Percentiles rank a stretch among this genome's conserved stretches.
Conservation (phyloP, 2,797 vertebrate genomes). For the Gymnodraco acuticeps region DNA sequence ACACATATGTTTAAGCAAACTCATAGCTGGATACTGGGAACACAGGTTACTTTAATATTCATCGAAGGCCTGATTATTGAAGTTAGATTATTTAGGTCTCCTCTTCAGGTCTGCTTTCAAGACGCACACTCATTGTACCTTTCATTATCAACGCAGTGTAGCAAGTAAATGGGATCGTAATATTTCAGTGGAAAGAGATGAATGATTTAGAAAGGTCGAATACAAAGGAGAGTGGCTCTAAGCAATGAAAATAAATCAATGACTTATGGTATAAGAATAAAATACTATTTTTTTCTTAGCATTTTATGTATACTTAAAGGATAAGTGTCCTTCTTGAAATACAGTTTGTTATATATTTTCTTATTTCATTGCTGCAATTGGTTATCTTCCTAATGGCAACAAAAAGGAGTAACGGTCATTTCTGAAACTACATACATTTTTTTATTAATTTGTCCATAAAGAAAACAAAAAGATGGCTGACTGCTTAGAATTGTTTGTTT, state of each 20-base stretch:
- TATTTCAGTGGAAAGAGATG: conserved; percentile 10
- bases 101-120: conserved; percentile 25
- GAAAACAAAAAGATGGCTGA: neutral
- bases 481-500: neutral
- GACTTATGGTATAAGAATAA: neutral
- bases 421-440: neutral
- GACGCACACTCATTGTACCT: conserved; percentile 23
- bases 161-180: conserved; percentile 11
- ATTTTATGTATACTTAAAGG: neutral
- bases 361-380: neutral
- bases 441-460: neutral
- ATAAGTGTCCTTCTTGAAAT: neutral
- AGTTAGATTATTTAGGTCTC: conserved; percentile 39
- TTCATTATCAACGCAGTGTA: neutral
- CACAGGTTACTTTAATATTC: conserved; percentile 40
- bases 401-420: neutral
- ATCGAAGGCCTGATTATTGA: conserved; percentile 55
- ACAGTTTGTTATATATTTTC: neutral
- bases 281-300: neutral
- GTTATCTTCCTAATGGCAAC: neutral
- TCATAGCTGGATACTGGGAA: too few relatives aligned
- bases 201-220: conserved; percentile 13
- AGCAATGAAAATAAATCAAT: neutral
- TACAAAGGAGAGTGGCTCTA: neutral
- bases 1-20: too few relatives aligned